Percentiles rank a stretch among this genome's conserved stretches.
These are phyloP conservation scores for Oscheius sp. DNA, from an alignment of 2,888 invertebrate species.

Conservation along the genomic window DNA sequence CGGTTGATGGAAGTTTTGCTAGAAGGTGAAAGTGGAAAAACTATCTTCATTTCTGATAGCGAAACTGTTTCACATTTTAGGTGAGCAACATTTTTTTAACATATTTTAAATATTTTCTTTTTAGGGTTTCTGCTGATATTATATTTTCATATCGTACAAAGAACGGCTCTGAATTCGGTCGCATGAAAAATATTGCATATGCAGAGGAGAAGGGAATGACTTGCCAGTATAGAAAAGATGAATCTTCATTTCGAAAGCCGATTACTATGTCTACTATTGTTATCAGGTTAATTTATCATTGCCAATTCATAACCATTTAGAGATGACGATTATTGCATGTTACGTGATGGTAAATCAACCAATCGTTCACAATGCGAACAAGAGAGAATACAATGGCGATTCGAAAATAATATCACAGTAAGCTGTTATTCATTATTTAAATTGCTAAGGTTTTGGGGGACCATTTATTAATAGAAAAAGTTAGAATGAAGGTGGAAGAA, in stretches of 20 bases:
- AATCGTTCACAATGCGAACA: background rate
- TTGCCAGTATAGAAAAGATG: slow-evolving; percentile 1
- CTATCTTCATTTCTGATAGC: background rate
- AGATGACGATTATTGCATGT: slow-evolving; percentile 2
- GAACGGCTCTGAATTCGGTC: background rate
- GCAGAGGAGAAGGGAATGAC: background rate
- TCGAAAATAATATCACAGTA: background rate
- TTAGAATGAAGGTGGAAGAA: background rate
- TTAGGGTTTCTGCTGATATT: background rate
- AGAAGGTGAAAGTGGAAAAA: slow-evolving; percentile 2
- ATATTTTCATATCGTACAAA: background rate
- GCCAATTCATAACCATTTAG: too few relatives aligned
- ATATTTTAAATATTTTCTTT: background rate
- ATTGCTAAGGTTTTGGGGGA: background rate
- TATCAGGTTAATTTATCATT: too few relatives aligned
- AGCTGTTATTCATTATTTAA: background rate
- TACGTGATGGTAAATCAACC: background rate
- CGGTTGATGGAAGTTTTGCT: background rate
- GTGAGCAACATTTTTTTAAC: background rate
- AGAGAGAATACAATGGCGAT: slow-evolving; percentile 5
- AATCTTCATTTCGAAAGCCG: background rate
- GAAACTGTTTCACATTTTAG: background rate
- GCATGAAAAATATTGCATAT: background rate
- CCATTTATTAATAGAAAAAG: background rate
- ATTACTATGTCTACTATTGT: background rate